These are phyloP conservation scores for Noctua comes DNA, from an alignment of 2,888 invertebrate species.

Conservation along the genomic window DNA sequence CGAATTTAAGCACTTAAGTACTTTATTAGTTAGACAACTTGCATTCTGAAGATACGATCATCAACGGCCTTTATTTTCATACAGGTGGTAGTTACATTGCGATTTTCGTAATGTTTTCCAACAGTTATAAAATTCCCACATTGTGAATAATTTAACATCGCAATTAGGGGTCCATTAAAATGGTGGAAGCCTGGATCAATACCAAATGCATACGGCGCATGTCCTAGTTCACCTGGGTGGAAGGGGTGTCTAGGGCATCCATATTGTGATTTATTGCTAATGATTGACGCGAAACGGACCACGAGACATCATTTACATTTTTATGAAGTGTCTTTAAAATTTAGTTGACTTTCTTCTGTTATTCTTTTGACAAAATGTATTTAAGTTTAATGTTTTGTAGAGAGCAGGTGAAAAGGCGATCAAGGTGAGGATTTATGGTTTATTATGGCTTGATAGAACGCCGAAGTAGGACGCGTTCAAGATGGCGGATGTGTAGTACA, in stretches of 20 bases:
- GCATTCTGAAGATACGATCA: background rate
- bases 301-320: background rate
- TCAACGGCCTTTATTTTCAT: background rate
- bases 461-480: background rate
- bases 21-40: background rate
- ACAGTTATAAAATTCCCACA: background rate
- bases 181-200: slow-evolving; percentile 36
- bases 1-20: background rate
- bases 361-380: background rate
- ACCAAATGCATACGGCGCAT: slow-evolving; percentile 46
- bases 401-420: background rate
- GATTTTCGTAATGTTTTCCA: background rate
- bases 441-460: background rate
- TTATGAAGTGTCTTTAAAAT: background rate
- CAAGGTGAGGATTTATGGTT: slow-evolving; percentile 3
- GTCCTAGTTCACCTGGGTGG: slow-evolving; percentile 47
- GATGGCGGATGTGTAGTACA: no score
- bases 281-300: slow-evolving; percentile 27
- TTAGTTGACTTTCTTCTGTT: background rate
- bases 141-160: slow-evolving; percentile 6
- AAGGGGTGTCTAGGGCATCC: slow-evolving; percentile 40
- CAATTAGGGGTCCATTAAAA: background rate
- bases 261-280: slow-evolving; percentile 47
- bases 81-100: background rate
- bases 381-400: background rate